A percentile compares a stretch with the other conserved stretches of the same genome.
Conservation (phyloP, 2,888 invertebrate species). For the Crossocerus cetratus region DNA sequence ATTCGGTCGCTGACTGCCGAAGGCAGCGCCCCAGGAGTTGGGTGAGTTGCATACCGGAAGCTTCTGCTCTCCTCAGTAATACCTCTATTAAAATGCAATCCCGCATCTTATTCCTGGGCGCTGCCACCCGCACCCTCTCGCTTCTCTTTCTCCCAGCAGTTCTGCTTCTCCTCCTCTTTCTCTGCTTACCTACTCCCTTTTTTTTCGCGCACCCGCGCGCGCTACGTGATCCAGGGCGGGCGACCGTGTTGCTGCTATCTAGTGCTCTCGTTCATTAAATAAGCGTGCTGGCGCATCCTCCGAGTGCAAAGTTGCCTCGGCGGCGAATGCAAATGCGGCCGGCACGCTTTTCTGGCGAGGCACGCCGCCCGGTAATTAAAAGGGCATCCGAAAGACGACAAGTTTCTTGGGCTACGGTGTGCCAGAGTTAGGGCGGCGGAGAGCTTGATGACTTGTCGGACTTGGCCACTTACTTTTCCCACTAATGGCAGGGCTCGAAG, state of each 20-base stretch:
- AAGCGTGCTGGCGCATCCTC: constrained; percentile 37
- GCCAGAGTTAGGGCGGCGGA: not conserved
- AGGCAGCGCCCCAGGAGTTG: constrained; percentile 9
- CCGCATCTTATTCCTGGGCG: constrained; percentile 49
- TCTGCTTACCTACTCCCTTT: constrained; percentile 26
- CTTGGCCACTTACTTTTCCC: not conserved
- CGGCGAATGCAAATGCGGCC: constrained; percentile 62
- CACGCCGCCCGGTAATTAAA: constrained; percentile 56
- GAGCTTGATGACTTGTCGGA: not conserved
- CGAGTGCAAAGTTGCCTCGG: constrained; percentile 53
- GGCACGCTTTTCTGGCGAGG: constrained; percentile 13
- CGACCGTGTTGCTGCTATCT: no score
- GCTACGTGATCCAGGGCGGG: no score
- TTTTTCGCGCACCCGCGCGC: no score
- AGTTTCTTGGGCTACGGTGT: constrained; percentile 13
- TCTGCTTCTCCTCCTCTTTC: constrained; percentile 28
- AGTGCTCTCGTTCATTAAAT: constrained; percentile 61
- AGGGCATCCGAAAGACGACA: constrained; percentile 39
- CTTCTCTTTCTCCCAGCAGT: not conserved
- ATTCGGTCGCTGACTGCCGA: not conserved
- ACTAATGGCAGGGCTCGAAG: not conserved
- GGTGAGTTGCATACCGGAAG: constrained; percentile 8
- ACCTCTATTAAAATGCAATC: constrained; percentile 69
- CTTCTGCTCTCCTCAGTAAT: constrained; percentile 53
- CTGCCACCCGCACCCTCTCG: constrained; percentile 14